phyloP scores from a whole-genome alignment of 1,140 invertebrate genomes.

The Trichonephila inaurata region DNA sequence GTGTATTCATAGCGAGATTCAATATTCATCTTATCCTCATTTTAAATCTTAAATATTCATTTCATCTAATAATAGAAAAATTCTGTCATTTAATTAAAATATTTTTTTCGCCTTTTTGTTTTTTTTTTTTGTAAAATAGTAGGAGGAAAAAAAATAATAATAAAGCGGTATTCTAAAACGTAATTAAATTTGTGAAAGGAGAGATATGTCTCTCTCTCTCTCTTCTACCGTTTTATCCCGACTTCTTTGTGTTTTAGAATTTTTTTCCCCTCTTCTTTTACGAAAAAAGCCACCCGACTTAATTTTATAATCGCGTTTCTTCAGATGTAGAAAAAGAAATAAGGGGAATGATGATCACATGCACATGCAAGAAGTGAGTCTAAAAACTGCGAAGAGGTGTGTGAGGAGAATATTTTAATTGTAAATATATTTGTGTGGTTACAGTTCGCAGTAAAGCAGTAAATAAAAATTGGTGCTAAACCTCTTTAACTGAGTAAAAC shows the following conservation, averaged over 20 bases:
- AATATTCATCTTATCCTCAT: not conserved
- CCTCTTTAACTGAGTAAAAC: too few relatives aligned
- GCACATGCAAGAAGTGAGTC: not conserved
- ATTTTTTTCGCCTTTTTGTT: not conserved
- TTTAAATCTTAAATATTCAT: conserved; percentile 2
- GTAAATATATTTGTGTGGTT: too few relatives aligned
- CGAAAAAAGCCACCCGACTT: not conserved
- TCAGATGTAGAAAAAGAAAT: not conserved
- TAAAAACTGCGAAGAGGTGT: not conserved
- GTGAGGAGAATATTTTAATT: not conserved
- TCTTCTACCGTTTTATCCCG: too few relatives aligned
- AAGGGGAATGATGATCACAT: not conserved
- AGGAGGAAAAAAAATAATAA: not conserved
- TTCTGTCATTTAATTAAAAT: conserved; percentile 31
- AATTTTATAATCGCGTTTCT: not conserved
- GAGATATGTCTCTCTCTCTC: not conserved
- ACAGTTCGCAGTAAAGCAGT: too few relatives aligned
- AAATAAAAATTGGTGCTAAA: too few relatives aligned
- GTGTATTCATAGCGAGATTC: conserved; percentile 6
- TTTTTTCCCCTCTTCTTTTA: not conserved
- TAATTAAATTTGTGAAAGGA: not conserved
- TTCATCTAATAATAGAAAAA: conserved; percentile 31
- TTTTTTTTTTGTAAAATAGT: too few relatives aligned
- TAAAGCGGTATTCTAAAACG: not conserved
- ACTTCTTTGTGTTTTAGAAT: not conserved